Evolutionary conservation across 2,797 vertebrate species (phyloP).

Genomic region (Chrysocyon brachyurus): DNA sequence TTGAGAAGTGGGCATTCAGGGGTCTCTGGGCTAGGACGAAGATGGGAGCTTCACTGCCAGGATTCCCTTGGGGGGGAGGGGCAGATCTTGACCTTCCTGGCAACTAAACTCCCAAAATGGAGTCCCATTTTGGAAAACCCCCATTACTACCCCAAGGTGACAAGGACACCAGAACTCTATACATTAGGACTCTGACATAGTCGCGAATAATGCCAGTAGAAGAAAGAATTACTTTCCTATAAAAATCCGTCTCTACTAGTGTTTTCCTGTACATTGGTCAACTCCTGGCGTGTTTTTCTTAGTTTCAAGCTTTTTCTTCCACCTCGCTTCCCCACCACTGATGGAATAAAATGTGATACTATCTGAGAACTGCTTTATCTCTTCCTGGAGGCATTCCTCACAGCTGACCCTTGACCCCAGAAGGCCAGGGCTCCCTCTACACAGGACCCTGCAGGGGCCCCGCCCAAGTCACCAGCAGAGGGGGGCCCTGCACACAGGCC

Average conservation of each 20-base stretch:
- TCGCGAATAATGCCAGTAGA: not conserved
- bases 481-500: not conserved
- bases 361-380: not conserved
- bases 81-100: not conserved
- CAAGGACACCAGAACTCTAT: not conserved
- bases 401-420: not conserved
- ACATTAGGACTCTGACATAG: not conserved
- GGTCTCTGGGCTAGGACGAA: not conserved
- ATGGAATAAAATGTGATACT: rapidly evolving
- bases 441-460: not conserved
- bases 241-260: not conserved
- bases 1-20: not conserved
- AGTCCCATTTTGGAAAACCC: not conserved
- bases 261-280: rapidly evolving
- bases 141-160: rapidly evolving
- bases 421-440: not conserved
- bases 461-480: not conserved
- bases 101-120: not conserved
- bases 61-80: not conserved
- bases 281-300: not conserved
- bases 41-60: no score
- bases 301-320: not conserved
- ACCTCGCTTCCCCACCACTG: not conserved
- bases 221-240: not conserved
- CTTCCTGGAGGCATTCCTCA: not conserved